Percentiles rank a stretch among this genome's conserved stretches.
phyloP scores from a whole-genome alignment of 2,888 invertebrate species.

The Brachycybe producta region DNA sequence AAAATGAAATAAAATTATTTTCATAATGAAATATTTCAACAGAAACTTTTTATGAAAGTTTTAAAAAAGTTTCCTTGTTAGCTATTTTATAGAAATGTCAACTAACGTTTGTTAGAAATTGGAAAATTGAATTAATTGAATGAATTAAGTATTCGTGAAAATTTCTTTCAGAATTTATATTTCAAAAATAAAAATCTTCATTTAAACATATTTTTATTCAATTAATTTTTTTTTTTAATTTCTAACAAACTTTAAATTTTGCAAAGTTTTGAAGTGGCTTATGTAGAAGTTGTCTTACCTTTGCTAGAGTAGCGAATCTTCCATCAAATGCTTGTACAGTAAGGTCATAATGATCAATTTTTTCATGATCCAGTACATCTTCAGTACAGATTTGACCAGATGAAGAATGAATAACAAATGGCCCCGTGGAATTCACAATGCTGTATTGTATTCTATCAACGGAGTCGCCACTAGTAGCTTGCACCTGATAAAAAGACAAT shows the following conservation, averaged over 20 bases:
- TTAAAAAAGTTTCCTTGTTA: too few species aligned
- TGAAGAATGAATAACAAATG: constrained; percentile 18
- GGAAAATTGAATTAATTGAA: too few species aligned
- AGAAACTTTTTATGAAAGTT: too few species aligned
- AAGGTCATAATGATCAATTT: constrained; percentile 15
- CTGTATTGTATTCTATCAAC: constrained; percentile 25
- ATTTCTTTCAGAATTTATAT: too few species aligned
- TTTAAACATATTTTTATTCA: not conserved
- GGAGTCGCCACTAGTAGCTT: constrained; percentile 27
- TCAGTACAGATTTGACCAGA: constrained; percentile 20
- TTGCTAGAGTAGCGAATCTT: constrained; percentile 18
- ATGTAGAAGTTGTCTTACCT: constrained; percentile 8
- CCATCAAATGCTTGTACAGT: constrained; percentile 20
- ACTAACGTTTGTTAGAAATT: too few species aligned
- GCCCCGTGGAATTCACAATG: constrained; percentile 18
- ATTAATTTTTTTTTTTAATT: too few species aligned
- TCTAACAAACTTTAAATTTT: too few species aligned
- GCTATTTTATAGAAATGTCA: too few species aligned
- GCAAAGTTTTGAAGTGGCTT: not conserved
- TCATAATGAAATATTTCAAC: too few species aligned
- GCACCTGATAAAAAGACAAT: constrained; percentile 20
- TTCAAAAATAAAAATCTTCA: not conserved
- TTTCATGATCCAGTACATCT: constrained; percentile 20
- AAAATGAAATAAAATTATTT: too few species aligned
- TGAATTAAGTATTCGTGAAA: too few species aligned